Evolutionary conservation across 1,140 invertebrate genomes (phyloP).

Genomic region (Belonocnema kinseyi): DNA sequence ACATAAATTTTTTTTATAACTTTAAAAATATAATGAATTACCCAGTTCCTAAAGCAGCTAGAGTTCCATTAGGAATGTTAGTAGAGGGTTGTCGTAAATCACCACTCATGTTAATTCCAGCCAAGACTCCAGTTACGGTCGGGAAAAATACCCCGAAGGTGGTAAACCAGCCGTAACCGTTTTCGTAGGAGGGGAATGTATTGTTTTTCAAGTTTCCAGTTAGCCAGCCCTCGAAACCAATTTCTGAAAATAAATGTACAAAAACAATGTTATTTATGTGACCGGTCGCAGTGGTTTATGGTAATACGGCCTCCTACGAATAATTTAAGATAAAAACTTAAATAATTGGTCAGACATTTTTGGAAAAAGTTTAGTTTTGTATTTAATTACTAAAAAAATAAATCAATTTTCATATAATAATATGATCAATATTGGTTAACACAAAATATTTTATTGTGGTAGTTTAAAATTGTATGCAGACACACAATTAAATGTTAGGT

Average conservation of each 20-base stretch:
- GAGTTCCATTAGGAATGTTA: constrained; percentile 95
- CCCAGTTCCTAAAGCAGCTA: constrained; percentile 92
- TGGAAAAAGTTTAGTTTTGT: too few relatives aligned
- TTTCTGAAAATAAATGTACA: constrained; percentile 73
- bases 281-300: too few relatives aligned
- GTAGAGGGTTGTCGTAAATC: constrained; percentile 93
- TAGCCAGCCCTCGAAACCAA: constrained; percentile 91
- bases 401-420: too few relatives aligned
- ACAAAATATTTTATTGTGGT: too few relatives aligned
- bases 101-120: constrained; percentile 98
- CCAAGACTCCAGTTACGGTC: constrained; percentile 93
- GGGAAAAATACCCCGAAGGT: constrained; percentile 97
- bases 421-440: too few relatives aligned
- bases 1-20: constrained; percentile 31
- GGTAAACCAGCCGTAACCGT: constrained; percentile 91
- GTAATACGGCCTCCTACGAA: too few relatives aligned
- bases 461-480: too few relatives aligned
- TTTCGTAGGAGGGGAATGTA: constrained; percentile 86
- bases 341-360: too few relatives aligned
- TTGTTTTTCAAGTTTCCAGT: constrained; percentile 88
- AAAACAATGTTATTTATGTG: not conserved
- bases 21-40: constrained; percentile 67
- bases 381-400: too few relatives aligned
- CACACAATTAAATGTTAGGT: too few relatives aligned
- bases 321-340: too few relatives aligned